Percentiles rank a stretch among this genome's conserved stretches.
Evolutionary conservation across 1,140 invertebrate genomes (phyloP).

Genomic region (Meloidogyne hapla): DNA sequence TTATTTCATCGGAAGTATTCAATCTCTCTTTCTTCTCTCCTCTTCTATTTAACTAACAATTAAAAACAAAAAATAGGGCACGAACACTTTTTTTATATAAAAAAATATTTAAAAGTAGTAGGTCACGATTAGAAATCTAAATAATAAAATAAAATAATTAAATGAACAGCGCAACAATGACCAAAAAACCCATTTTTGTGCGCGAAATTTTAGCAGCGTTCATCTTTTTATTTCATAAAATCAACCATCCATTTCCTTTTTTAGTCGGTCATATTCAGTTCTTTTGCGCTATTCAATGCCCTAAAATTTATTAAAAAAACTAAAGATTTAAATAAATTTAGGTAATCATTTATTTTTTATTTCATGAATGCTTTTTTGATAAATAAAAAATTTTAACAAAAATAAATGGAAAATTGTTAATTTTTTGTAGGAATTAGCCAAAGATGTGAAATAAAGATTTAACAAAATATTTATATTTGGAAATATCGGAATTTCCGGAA

Average conservation of each 20-base stretch:
- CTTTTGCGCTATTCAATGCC: neutral
- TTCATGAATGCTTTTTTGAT: no score
- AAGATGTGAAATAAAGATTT: no score
- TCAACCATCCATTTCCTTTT: neutral
- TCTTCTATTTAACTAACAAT: neutral
- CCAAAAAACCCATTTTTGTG: neutral
- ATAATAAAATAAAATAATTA: neutral
- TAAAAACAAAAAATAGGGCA: slow-evolving; percentile 6
- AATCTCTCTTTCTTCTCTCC: neutral
- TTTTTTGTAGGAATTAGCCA: no score
- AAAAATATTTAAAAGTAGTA: neutral
- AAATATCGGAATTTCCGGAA: no score
- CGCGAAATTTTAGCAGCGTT: neutral
- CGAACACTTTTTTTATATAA: neutral
- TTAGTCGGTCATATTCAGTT: neutral
- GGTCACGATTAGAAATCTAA: slow-evolving; percentile 5
- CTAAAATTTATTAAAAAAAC: no score
- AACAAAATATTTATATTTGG: no score
- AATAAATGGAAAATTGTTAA: no score
- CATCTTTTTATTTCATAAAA: neutral
- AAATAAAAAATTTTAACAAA: no score
- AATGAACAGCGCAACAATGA: slow-evolving; percentile 2
- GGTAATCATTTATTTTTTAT: no score
- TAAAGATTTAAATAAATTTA: no score
- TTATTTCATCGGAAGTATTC: neutral